Evolutionary conservation across 2,888 invertebrate genomes (phyloP), one percentile per base, ranked within the genome.

Genomic region (Nymphalis c-album): DNA sequence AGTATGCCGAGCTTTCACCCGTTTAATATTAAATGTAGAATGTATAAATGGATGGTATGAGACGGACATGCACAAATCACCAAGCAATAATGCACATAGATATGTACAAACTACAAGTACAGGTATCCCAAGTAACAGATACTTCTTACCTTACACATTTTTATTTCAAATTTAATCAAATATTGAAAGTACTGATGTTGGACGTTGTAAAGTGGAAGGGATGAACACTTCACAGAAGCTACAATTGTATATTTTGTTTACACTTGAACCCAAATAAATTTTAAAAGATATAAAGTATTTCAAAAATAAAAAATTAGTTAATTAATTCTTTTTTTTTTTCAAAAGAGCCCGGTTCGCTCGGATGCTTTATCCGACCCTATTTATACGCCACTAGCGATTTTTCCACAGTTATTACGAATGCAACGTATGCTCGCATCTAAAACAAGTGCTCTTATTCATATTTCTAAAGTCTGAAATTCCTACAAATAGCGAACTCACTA

Each of bases 381-480:
- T 48, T 40, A 55, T 55, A 55, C 55, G n/a, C 26, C 35, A 57
- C 59, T 50, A 65, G 65, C 65, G 50, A 46, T 53, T 60, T 58
- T 64, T 62, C 48, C 62, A 66, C 62, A 51, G 46, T 45, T 67
- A 63, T 67, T 58, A 50, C 60, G 62, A 67, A 61, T 62, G 31
- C 22, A 51, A 64, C 63, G 57, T 64, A 58, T 50, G 31, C 61
- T 45, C 17, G 50, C 61, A 50, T 68, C 64, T 64, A 61, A 67
- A 55, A 68, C 61, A 64, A 64, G 68, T 58, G 64, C 60, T 53
- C 60, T 65, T 55, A 55, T 55, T 59, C 64, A 60, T 57, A 53
- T 57, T 61, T 61, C 57, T 65, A 60, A 48, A 48, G 35, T 55
- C 26, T 48, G 55, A 55, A 47, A 45, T 35, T 40, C 48, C 57